phyloP scores from a whole-genome alignment of 2,797 vertebrate species.

The Catostomus latipinnis region DNA sequence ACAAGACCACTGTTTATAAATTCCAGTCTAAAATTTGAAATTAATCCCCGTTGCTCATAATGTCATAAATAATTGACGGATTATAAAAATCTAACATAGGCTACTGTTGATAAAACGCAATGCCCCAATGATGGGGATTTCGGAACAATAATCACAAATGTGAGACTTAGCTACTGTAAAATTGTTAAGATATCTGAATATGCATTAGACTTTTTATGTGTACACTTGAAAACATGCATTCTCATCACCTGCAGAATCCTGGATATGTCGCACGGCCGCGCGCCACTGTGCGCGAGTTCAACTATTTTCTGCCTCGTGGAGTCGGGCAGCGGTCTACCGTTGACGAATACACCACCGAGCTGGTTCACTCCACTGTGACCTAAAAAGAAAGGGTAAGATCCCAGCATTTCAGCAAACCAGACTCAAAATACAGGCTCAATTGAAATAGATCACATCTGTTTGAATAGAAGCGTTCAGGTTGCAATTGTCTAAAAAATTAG shows the following conservation, averaged over 20 bases:
- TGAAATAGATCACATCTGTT: constrained; percentile 13
- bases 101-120: neutral
- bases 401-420: constrained; percentile 10
- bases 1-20: constrained; percentile 32
- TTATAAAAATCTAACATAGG: neutral
- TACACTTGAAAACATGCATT: neutral
- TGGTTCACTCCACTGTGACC: constrained; percentile 99
- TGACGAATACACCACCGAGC: constrained; percentile 98
- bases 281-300: constrained; percentile 96
- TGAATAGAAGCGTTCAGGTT: constrained; percentile 23
- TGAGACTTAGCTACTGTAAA: neutral
- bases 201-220: neutral
- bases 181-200: neutral
- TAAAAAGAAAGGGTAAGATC: constrained; percentile 63
- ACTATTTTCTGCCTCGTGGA: constrained; percentile 99
- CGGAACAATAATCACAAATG: constrained; percentile 20
- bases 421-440: neutral
- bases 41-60: constrained; percentile 21
- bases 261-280: constrained; percentile 97
- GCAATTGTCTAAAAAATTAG: constrained; percentile 35
- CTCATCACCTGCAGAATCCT: constrained; percentile 94
- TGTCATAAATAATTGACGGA: neutral
- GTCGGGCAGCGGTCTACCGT: constrained; percentile 95
- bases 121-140: neutral
- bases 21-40: constrained; percentile 19